These are phyloP conservation scores for Camponotus floridanus DNA, from an alignment of 1,140 invertebrate species.

Conservation along the genomic window DNA sequence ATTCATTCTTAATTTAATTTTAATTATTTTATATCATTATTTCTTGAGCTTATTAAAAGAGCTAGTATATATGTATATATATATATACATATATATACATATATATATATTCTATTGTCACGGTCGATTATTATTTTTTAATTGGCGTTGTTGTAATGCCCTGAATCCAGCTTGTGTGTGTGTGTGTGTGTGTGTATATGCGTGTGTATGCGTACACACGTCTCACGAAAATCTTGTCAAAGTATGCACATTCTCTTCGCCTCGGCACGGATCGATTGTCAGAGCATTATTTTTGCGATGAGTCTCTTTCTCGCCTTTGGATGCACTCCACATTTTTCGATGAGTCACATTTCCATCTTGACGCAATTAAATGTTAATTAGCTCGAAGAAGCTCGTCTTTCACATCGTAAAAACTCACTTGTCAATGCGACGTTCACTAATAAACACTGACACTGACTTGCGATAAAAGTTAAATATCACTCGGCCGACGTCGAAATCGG, in stretches of 20 bases:
- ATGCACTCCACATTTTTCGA: not conserved
- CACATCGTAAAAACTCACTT: not conserved
- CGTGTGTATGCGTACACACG: too few species aligned
- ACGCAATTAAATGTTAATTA: not conserved
- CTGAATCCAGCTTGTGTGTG: not conserved
- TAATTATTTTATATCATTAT: not conserved
- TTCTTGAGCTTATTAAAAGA: not conserved
- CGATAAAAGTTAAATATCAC: not conserved
- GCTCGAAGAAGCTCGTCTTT: not conserved
- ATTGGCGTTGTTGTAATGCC: not conserved
- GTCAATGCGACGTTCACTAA: not conserved
- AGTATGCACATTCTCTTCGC: not conserved
- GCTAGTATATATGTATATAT: too few species aligned
- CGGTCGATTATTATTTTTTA: not conserved
- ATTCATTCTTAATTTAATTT: not conserved
- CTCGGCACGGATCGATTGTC: not conserved
- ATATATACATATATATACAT: too few species aligned
- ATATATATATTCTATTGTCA: not conserved
- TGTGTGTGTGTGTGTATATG: too few species aligned
- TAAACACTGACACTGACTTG: not conserved
- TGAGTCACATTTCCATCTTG: not conserved
- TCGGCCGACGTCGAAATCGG: not conserved
- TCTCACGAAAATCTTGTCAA: not conserved
- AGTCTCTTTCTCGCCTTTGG: constrained; percentile 1
- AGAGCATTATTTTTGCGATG: not conserved